A percentile compares a stretch with the other conserved stretches of the same genome.
These are phyloP conservation scores for Rotaria macrura DNA, from an alignment of 2,888 invertebrate genomes.

Conservation along the genomic window DNA sequence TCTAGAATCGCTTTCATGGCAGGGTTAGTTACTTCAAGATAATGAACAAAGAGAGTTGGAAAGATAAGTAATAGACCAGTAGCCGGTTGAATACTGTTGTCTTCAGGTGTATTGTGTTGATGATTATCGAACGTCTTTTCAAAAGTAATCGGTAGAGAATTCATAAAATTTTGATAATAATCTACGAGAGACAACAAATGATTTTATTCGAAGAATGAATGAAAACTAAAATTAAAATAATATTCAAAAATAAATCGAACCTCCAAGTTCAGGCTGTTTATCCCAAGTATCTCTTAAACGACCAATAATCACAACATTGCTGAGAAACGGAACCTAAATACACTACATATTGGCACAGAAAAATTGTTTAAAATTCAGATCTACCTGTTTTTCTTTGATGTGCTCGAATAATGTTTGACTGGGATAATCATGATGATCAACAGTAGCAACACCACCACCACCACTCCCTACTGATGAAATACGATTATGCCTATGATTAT, in stretches of 20 bases:
- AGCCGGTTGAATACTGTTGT: neutral
- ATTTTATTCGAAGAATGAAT: too few relatives aligned
- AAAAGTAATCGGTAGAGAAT: neutral
- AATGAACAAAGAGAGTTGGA: constrained; percentile 14
- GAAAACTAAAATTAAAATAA: too few relatives aligned
- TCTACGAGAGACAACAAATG: neutral
- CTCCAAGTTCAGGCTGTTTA: constrained; percentile 9
- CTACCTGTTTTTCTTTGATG: neutral
- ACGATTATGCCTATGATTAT: neutral
- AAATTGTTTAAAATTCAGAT: neutral
- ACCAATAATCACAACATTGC: constrained; percentile 11
- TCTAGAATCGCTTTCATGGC: neutral
- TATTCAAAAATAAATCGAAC: neutral
- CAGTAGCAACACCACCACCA: neutral
- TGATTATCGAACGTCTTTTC: neutral
- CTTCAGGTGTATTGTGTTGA: neutral
- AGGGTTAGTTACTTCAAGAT: neutral
- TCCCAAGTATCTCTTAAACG: neutral
- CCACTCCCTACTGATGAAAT: too few relatives aligned
- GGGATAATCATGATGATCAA: neutral
- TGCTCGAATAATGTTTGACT: neutral
- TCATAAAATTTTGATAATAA: neutral
- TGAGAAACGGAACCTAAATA: neutral
- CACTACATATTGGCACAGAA: neutral
- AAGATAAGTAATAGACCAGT: constrained; percentile 6